Evolutionary conservation across 2,113 vertebrate genomes (phyloP).

Genomic region (Nestor notabilis): DNA sequence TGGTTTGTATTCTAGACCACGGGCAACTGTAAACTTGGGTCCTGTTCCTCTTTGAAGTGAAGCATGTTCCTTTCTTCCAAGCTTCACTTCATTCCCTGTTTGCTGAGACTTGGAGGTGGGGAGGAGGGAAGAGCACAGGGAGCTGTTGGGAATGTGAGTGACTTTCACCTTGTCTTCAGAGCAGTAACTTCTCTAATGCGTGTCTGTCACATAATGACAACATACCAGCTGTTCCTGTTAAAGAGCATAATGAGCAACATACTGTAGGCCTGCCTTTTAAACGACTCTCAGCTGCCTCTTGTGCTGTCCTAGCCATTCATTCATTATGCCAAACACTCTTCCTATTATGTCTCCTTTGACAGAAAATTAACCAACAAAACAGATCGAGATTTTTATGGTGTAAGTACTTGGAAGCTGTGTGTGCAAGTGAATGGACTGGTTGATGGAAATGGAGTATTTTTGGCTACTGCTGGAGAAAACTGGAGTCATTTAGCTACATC

Average conservation of each 20-base stretch:
- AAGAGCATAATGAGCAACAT: conserved; percentile 43
- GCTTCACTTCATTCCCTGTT: not conserved
- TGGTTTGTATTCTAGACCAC: not conserved
- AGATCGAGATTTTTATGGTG: conserved; percentile 10
- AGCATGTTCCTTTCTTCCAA: not conserved
- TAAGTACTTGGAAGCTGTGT: not conserved
- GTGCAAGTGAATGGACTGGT: not conserved
- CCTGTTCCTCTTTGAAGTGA: not conserved
- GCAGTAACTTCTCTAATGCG: not conserved
- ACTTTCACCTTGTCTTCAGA: conserved; percentile 40
- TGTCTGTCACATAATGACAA: conserved; percentile 33
- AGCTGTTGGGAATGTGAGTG: not conserved
- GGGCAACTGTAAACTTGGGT: not conserved
- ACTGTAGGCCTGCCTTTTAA: conserved; percentile 54
- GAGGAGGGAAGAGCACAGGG: not conserved
- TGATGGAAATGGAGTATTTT: not conserved
- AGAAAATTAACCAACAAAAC: conserved; percentile 40
- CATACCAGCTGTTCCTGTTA: conserved; percentile 32
- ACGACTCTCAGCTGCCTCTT: conserved; percentile 45
- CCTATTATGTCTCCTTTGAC: conserved; percentile 39
- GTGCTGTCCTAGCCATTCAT: conserved; percentile 30
- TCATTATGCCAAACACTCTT: conserved; percentile 37
- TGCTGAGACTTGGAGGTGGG: not conserved
- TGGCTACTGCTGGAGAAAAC: not conserved
- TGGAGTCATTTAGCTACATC: not conserved